Evolutionary conservation across 1,140 invertebrate species (phyloP).

Genomic region (Gyrodactylus bullatarudis): DNA sequence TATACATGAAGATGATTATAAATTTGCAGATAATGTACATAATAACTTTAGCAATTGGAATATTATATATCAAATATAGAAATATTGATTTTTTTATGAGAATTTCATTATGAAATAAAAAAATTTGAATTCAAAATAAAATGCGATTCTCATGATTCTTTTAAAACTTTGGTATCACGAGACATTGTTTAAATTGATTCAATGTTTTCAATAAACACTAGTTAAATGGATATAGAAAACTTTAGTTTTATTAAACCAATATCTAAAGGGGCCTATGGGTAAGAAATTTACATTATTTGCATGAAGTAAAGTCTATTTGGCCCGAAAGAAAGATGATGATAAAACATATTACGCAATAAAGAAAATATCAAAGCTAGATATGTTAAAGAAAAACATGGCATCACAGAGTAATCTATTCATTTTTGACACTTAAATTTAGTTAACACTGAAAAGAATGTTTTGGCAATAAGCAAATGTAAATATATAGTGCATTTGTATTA

Average conservation of each 20-base stretch:
- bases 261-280: constrained; percentile 2
- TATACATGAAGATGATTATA: too few relatives aligned
- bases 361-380: not conserved
- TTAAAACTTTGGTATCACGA: too few relatives aligned
- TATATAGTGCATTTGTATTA: constrained; percentile 6
- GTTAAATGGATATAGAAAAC: not conserved
- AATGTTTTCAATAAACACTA: too few relatives aligned
- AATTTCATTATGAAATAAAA: too few relatives aligned
- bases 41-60: too few relatives aligned
- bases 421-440: not conserved
- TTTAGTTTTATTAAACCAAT: not conserved
- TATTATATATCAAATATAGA: too few relatives aligned
- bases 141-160: too few relatives aligned
- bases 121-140: too few relatives aligned
- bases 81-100: too few relatives aligned
- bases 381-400: not conserved
- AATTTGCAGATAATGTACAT: too few relatives aligned
- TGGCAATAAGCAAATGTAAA: not conserved
- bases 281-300: not conserved
- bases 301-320: constrained; percentile 5
- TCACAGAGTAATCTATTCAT: not conserved
- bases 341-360: not conserved
- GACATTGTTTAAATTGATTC: too few relatives aligned
- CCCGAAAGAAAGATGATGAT: not conserved
- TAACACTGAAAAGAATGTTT: not conserved